Percentiles rank a stretch among this genome's conserved stretches.
These are phyloP conservation scores for Danio albolineatus DNA, from an alignment of 2,797 vertebrate genomes.

Conservation along the genomic window DNA sequence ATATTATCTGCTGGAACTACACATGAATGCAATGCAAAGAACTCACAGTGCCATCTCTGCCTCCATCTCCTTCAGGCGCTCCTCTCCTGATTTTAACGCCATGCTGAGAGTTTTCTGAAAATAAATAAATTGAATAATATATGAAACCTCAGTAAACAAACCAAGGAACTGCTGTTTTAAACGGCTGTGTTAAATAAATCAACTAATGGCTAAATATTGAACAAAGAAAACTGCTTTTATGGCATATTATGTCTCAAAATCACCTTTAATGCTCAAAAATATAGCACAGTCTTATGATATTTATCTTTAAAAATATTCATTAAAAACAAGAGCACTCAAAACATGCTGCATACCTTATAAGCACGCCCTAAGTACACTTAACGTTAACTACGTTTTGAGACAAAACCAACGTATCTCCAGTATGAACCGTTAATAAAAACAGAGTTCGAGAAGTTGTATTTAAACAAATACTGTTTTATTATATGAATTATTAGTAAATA, in stretches of 20 bases:
- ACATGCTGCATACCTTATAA: not conserved
- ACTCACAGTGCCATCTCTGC: constrained; percentile 95
- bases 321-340: not conserved
- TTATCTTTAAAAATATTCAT: not conserved
- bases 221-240: not conserved
- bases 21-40: not conserved
- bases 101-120: constrained; percentile 63
- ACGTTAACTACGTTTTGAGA: not conserved
- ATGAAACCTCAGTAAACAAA: not conserved
- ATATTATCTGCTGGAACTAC: not conserved
- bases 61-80: constrained; percentile 93
- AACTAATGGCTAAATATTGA: not conserved
- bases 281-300: not conserved
- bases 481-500: not conserved
- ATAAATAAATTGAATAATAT: not conserved
- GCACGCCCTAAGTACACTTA: not conserved
- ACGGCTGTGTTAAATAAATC: not conserved
- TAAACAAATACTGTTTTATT: not conserved
- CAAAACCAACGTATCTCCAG: not conserved
- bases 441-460: not conserved
- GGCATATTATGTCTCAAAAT: not conserved
- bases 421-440: not conserved
- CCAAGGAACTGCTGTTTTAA: not conserved
- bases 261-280: not conserved
- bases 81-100: constrained; percentile 87